These are phyloP conservation scores for Galerucella nymphaeae DNA, from an alignment of 2,888 invertebrate genomes.

Conservation along the genomic window DNA sequence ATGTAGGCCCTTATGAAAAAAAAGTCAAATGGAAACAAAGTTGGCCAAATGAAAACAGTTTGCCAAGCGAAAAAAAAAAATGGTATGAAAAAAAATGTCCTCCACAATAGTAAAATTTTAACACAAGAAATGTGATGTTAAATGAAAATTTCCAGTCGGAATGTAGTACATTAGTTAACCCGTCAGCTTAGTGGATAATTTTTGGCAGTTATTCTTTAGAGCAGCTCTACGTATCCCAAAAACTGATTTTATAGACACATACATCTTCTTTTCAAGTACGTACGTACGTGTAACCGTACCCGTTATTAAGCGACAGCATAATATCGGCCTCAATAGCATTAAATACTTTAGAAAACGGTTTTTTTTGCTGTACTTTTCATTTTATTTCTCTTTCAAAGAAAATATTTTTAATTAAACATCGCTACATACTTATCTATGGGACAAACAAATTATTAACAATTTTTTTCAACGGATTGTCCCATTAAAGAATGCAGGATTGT, in stretches of 20 bases:
- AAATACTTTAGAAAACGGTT: not conserved
- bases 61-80: no score
- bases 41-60: no score
- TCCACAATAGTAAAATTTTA: no score
- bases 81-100: no score
- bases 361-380: not conserved
- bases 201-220: constrained; percentile 1
- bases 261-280: not conserved
- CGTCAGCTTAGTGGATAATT: not conserved
- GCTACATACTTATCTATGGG: not conserved
- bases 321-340: not conserved
- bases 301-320: constrained; percentile 12
- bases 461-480: no score
- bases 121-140: no score
- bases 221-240: not conserved
- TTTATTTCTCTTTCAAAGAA: not conserved
- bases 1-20: no score
- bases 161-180: not conserved
- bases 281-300: not conserved
- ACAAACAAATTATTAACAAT: not conserved
- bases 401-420: not conserved
- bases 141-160: not conserved
- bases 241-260: constrained; percentile 1
- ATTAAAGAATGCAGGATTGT: no score
- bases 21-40: no score